A percentile compares a stretch with the other conserved stretches of the same genome.
Evolutionary conservation across 2,797 vertebrate species (phyloP).

Genomic region (Heliangelus exortis): DNA sequence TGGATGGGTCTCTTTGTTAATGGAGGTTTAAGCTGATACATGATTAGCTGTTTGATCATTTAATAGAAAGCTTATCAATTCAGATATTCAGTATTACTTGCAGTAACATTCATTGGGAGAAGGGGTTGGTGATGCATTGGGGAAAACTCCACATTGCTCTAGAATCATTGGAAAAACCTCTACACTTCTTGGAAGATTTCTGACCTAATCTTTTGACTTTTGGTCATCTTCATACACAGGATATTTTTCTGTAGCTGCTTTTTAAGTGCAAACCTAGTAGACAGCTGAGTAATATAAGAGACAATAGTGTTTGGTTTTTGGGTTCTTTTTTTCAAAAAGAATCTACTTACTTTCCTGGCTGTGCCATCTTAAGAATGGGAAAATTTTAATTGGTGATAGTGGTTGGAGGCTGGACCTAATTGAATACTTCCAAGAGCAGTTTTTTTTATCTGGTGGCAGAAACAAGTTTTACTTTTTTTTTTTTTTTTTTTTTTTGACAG

Average conservation of each 20-base stretch:
- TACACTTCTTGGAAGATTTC: neutral
- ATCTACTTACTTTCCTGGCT: neutral
- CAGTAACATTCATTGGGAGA: neutral
- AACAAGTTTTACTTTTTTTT: neutral
- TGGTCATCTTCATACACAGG: neutral
- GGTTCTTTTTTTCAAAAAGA: neutral
- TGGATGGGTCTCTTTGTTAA: accelerated
- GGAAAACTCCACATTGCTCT: neutral
- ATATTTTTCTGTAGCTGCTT: neutral
- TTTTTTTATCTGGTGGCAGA: neutral
- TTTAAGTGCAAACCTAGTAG: neutral
- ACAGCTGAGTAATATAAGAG: neutral
- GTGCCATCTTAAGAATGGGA: neutral
- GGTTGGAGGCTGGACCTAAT: neutral
- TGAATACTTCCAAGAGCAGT: neutral
- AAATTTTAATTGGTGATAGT: neutral
- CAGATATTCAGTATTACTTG: neutral
- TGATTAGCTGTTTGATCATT: neutral
- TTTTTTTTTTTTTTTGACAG: neutral
- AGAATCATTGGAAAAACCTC: neutral
- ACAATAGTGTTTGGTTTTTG: neutral
- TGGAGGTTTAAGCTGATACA: neutral
- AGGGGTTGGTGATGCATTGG: neutral
- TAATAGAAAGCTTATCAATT: neutral
- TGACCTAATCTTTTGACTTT: neutral